A percentile compares a stretch with the other conserved stretches of the same genome.
Evolutionary conservation across 2,113 vertebrate species (phyloP).

Genomic region (Ciconia maguari): DNA sequence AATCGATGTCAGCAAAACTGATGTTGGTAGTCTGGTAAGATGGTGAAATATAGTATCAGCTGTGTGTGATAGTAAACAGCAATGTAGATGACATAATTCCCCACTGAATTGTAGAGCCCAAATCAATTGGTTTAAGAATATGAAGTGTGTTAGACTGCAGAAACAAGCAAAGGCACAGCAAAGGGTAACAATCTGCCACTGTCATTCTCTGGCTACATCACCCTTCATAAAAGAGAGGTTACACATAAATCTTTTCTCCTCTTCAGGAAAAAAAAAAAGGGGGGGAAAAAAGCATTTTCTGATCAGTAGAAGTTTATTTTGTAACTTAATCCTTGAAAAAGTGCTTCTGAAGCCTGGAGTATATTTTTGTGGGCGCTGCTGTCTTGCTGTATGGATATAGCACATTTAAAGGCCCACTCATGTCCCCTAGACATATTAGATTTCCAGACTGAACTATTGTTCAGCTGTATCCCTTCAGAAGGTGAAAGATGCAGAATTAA

Average conservation of each 20-base stretch:
- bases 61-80: neutral
- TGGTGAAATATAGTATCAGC: neutral
- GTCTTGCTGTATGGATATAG: neutral
- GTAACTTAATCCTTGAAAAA: neutral
- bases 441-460: neutral
- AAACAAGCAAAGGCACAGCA: slow-evolving; percentile 7
- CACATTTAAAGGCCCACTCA: neutral
- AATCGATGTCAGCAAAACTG: neutral
- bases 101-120: neutral
- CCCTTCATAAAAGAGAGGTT: neutral
- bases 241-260: neutral
- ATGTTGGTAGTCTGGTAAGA: neutral
- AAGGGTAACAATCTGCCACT: neutral
- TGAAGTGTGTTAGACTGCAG: slow-evolving; percentile 11
- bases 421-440: neutral
- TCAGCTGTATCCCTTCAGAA: neutral
- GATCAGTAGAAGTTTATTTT: neutral
- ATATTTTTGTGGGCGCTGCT: neutral
- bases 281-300: neutral
- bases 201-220: neutral
- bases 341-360: neutral
- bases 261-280: neutral
- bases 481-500: neutral
- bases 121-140: slow-evolving; percentile 20
- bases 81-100: neutral